These are phyloP conservation scores for Saccopteryx bilineata DNA, from an alignment of 2,113 vertebrate species.

Conservation along the genomic window DNA sequence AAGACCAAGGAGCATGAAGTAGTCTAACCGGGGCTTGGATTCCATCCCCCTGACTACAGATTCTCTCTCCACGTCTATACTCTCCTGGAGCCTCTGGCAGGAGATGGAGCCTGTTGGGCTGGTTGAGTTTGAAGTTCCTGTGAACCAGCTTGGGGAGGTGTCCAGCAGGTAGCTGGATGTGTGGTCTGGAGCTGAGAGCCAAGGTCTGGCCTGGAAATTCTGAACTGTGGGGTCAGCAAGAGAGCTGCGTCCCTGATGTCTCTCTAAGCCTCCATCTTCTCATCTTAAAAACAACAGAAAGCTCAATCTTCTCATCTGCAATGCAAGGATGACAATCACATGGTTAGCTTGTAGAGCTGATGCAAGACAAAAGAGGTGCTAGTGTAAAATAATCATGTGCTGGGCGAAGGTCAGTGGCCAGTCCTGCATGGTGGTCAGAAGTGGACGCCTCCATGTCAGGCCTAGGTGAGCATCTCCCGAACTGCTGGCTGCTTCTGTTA, in stretches of 20 bases:
- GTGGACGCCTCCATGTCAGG: neutral
- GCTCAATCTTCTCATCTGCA: neutral
- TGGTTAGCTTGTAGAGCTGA: neutral
- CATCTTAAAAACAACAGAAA: neutral
- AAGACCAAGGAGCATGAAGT: neutral
- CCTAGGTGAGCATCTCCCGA: neutral
- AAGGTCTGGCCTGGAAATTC: neutral
- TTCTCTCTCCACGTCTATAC: neutral
- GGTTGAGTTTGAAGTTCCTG: neutral
- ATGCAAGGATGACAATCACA: neutral
- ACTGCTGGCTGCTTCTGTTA: neutral
- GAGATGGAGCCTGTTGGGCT: neutral
- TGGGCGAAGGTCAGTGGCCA: neutral
- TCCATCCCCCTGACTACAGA: neutral
- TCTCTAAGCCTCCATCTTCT: neutral
- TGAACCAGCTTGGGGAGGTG: neutral
- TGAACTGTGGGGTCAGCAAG: neutral
- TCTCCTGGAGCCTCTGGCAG: fast-evolving
- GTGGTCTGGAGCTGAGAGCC: neutral
- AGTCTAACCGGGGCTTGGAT: neutral
- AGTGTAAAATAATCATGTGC: neutral
- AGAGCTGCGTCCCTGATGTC: fast-evolving
- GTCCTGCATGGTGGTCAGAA: neutral
- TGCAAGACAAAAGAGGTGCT: neutral
- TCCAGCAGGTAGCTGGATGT: neutral